phyloP scores from a whole-genome alignment of 1,140 invertebrate species.

The Neotoxoptera formosana region DNA sequence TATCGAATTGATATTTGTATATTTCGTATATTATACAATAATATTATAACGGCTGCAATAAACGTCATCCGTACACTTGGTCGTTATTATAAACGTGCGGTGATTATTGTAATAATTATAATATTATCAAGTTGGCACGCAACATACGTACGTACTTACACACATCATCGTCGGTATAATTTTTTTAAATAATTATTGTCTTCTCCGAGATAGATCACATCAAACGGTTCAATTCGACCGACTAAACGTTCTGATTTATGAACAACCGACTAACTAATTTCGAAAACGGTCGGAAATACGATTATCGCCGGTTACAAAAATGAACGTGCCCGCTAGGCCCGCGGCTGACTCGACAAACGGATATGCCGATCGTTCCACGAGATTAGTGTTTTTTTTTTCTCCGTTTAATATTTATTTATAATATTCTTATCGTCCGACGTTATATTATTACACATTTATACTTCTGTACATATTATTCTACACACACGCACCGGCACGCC shows the following conservation, averaged over 20 bases:
- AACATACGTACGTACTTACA: neutral
- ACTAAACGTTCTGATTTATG: constrained; percentile 45
- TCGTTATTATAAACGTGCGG: neutral
- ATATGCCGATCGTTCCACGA: constrained; percentile 32
- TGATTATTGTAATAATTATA: neutral
- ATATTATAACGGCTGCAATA: neutral
- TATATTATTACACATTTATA: neutral
- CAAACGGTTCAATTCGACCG: constrained; percentile 39
- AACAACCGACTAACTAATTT: constrained; percentile 18
- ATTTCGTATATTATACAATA: neutral
- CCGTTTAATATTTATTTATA: neutral
- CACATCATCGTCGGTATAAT: neutral
- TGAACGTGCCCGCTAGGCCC: constrained; percentile 20
- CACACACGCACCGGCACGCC: no score
- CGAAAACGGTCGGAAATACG: constrained; percentile 45
- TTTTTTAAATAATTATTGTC: neutral
- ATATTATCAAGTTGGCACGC: neutral
- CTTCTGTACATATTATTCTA: constrained; percentile 37
- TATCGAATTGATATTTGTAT: neutral
- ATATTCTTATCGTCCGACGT: constrained; percentile 24
- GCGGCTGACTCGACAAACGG: constrained; percentile 10
- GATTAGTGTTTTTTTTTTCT: constrained; percentile 39
- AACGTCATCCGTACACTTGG: neutral
- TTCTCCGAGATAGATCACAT: neutral
- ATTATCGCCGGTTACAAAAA: constrained; percentile 47